phyloP scores from a whole-genome alignment of 2,797 vertebrate genomes.

The Melanotaenia maccullochi region DNA sequence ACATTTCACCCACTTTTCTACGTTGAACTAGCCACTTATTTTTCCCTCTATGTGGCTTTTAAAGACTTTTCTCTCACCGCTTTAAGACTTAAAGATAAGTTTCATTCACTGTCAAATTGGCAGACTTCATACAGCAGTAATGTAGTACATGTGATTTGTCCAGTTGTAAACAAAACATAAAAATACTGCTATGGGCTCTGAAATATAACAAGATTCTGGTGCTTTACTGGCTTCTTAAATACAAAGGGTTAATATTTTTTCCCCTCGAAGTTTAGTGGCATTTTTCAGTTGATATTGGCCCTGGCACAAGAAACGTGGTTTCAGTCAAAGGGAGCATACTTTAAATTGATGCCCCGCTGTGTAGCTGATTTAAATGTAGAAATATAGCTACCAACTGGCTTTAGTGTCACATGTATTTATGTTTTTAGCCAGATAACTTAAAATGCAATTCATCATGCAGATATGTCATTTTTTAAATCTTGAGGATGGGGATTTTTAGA shows the following conservation, averaged over 20 bases:
- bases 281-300: neutral
- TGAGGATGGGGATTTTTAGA: neutral
- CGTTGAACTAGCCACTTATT: neutral
- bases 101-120: slow-evolving; percentile 7
- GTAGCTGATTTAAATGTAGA: slow-evolving; percentile 22
- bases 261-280: neutral
- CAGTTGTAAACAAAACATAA: neutral
- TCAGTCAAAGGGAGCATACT: neutral
- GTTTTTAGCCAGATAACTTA: slow-evolving; percentile 18
- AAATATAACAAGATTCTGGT: neutral
- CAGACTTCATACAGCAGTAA: neutral
- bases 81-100: neutral
- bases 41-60: neutral
- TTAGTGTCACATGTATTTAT: slow-evolving; percentile 9
- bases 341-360: neutral
- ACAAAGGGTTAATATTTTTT: slow-evolving; percentile 2
- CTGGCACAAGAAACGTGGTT: neutral
- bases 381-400: neutral
- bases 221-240: neutral
- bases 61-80: neutral
- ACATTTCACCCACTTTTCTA: neutral
- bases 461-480: neutral
- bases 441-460: slow-evolving; percentile 4
- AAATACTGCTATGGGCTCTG: neutral
- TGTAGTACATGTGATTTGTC: neutral